Conservation (phyloP, 2,113 vertebrate species). For the Urocynchramus pylzowi region DNA sequence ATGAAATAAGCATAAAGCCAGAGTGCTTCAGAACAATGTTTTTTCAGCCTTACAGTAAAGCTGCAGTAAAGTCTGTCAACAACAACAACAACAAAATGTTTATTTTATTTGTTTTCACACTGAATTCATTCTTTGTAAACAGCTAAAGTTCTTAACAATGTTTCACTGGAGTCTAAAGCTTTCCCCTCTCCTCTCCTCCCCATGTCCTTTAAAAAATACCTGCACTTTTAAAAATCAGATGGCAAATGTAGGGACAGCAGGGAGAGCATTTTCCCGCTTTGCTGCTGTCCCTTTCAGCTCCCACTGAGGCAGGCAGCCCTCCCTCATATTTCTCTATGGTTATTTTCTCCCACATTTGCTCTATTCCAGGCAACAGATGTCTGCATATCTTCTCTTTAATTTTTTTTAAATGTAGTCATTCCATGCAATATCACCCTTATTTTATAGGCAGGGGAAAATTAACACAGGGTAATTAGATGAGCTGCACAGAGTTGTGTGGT, state of each 20-base stretch:
- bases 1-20: not conserved
- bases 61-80: not conserved
- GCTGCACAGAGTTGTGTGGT: accelerated
- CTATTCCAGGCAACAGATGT: not conserved
- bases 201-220: not conserved
- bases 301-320: not conserved
- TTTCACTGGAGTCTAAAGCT: not conserved
- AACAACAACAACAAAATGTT: not conserved
- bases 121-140: not conserved
- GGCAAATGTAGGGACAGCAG: not conserved
- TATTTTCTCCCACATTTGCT: not conserved
- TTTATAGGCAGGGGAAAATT: not conserved
- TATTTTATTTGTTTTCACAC: not conserved
- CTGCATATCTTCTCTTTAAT: not conserved
- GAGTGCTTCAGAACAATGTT: not conserved
- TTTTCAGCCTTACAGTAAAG: not conserved
- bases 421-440: not conserved
- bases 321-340: not conserved
- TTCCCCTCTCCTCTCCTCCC: not conserved
- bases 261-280: accelerated
- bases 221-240: not conserved
- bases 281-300: not conserved
- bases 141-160: not conserved
- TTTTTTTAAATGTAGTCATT: not conserved
- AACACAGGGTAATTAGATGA: not conserved